These are phyloP conservation scores for Musca vetustissima DNA, from an alignment of 1,140 invertebrate genomes.

Conservation along the genomic window DNA sequence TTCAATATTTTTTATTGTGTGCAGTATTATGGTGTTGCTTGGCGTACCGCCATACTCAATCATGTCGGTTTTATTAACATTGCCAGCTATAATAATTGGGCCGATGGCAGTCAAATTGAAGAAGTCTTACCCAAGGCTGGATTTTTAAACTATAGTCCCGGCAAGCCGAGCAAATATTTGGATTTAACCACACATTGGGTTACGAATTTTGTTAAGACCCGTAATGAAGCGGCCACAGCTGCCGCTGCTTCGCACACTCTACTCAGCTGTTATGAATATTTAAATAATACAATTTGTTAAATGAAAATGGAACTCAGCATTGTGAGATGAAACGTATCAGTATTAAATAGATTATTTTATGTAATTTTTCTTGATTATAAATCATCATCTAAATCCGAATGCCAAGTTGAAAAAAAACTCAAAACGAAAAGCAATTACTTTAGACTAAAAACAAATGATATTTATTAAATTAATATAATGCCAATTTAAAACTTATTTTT, in stretches of 20 bases:
- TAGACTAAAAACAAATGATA: background rate
- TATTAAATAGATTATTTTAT: constrained; percentile 6
- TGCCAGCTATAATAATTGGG: constrained; percentile 66
- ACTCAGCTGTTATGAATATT: constrained; percentile 47
- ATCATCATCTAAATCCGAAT: too few species aligned
- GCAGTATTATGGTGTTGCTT: constrained; percentile 61
- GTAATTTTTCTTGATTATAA: background rate
- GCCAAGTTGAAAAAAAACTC: too few species aligned
- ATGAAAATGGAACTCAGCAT: background rate
- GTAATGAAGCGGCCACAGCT: constrained; percentile 42
- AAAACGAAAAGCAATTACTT: background rate
- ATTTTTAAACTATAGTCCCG: constrained; percentile 63
- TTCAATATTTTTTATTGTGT: background rate
- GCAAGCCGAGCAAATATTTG: constrained; percentile 62
- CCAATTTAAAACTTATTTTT: background rate
- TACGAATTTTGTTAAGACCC: constrained; percentile 57
- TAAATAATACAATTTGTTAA: constrained; percentile 54
- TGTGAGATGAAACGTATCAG: background rate
- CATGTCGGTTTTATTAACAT: constrained; percentile 60
- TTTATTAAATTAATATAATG: background rate
- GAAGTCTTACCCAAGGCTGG: constrained; percentile 60
- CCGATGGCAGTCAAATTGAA: constrained; percentile 66
- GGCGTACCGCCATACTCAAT: constrained; percentile 60
- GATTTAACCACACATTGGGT: constrained; percentile 64
- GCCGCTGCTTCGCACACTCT: constrained; percentile 27